Conservation (phyloP, 2,113 vertebrate species). For the Onychostruthus taczanowskii region DNA sequence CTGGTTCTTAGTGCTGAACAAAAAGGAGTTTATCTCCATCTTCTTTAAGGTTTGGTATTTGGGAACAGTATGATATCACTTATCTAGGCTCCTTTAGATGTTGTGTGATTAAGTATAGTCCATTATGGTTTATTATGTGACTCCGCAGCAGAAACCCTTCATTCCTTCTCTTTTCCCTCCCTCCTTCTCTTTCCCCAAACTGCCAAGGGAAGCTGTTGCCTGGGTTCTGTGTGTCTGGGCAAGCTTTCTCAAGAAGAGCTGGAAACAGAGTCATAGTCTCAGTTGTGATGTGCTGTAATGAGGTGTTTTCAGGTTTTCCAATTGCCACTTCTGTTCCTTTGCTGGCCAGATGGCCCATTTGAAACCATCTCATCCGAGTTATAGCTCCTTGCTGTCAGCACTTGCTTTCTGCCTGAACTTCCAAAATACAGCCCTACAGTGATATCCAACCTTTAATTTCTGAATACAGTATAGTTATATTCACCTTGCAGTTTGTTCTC, state of each 20-base stretch:
- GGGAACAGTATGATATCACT: not conserved
- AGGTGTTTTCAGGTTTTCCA: not conserved
- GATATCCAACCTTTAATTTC: not conserved
- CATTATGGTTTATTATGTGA: not conserved
- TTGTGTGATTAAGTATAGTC: not conserved
- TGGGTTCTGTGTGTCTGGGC: not conserved
- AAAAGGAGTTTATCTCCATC: not conserved
- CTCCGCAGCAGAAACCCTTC: not conserved
- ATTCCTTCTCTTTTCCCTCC: not conserved
- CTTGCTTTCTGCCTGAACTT: not conserved
- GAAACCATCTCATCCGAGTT: not conserved
- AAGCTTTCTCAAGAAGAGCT: not conserved
- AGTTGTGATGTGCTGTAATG: not conserved
- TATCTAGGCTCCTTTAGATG: not conserved
- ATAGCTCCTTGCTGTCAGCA: not conserved
- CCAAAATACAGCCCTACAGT: slow-evolving; percentile 14
- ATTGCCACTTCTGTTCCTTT: not conserved
- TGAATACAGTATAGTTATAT: not conserved
- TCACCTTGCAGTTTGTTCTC: slow-evolving; percentile 12
- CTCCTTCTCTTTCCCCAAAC: not conserved
- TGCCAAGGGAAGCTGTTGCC: not conserved
- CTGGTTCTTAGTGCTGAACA: not conserved
- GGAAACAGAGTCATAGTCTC: not conserved
- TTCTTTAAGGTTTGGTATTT: not conserved
- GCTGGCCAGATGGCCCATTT: not conserved